Evolutionary conservation across 2,888 invertebrate species (phyloP), one percentile per base, ranked within the genome.

Genomic region (Biston stratarius): DNA sequence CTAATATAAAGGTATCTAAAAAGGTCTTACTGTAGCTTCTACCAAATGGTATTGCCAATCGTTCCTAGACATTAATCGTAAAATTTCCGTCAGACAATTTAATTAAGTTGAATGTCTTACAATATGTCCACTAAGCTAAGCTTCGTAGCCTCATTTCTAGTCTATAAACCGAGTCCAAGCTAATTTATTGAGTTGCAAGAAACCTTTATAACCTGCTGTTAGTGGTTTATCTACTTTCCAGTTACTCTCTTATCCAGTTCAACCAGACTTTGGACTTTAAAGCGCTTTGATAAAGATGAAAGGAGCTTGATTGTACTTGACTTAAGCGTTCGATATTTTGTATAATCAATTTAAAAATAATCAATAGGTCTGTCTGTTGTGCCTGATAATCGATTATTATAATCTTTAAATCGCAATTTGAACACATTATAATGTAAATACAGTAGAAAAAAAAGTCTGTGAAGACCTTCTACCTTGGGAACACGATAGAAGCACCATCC

Each of bases 151-250:
- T 67, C 61, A 63, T 67, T 67, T 67, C 55, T 55, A 44, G 47
- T 34, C 53, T 38, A 59, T 45, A 62, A 57, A 62, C n/a, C 34
- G 51, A 65, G 33, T 59, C 47, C 49, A 11, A 57, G 57, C 10
- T 44, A 47, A 57, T 66, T 59, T 47, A 66, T 61, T 34, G 14
- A 57, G 36, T 49, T 36, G 65, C 40, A 58, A 24, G 67, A 61
- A 57, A 62, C 33, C 56, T 61, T 55, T 53, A 60, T 14, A 65
- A 65, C 65, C 67, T 47, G 67, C 33, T 47, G 12, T 42, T 14
- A 67, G 62, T 59, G 44, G 67, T 55, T 49, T 24, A 7, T n/a
- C 62, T 59, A 59, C 67, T 67, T 67, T 67, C 67, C 57, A 62
- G 47, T 42, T 15, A 47, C 62, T 67, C 67, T 67, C 67, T 49